A percentile compares a stretch with the other conserved stretches of the same genome.
These are phyloP conservation scores for Anguilla megastoma DNA, from an alignment of 2,797 vertebrate genomes.

Conservation along the genomic window DNA sequence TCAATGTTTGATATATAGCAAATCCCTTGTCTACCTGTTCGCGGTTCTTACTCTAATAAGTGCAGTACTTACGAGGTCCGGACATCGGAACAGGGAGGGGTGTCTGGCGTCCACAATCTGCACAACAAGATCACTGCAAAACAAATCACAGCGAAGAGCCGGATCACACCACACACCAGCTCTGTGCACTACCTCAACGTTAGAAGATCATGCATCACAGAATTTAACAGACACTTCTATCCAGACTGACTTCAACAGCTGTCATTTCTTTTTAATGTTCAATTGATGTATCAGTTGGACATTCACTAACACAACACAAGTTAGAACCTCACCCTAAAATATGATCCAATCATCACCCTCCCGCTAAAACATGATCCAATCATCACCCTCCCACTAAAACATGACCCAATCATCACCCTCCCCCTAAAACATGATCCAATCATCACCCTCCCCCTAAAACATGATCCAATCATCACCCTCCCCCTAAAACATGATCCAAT, in stretches of 20 bases:
- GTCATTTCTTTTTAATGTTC: neutral
- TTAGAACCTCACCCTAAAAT: too few relatives aligned
- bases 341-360: neutral
- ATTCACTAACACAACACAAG: neutral
- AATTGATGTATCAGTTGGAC: neutral
- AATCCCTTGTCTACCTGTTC: neutral
- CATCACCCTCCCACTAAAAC: too few relatives aligned
- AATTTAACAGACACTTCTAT: neutral
- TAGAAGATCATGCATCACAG: neutral
- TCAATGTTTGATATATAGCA: neutral
- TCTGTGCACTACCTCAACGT: neutral
- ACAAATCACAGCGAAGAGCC: neutral
- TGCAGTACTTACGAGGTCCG: conserved; percentile 82
- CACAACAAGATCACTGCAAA: conserved; percentile 86
- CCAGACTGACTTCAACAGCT: neutral
- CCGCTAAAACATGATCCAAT: too few relatives aligned
- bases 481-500: too few relatives aligned
- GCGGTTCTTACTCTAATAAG: neutral
- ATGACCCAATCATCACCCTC: too few relatives aligned
- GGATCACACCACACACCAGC: neutral
- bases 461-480: neutral
- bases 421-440: too few relatives aligned
- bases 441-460: too few relatives aligned
- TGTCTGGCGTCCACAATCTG: conserved; percentile 97
- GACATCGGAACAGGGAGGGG: conserved; percentile 90